phyloP scores from a whole-genome alignment of 2,888 invertebrate genomes.

The Hoplodrina ambigua region DNA sequence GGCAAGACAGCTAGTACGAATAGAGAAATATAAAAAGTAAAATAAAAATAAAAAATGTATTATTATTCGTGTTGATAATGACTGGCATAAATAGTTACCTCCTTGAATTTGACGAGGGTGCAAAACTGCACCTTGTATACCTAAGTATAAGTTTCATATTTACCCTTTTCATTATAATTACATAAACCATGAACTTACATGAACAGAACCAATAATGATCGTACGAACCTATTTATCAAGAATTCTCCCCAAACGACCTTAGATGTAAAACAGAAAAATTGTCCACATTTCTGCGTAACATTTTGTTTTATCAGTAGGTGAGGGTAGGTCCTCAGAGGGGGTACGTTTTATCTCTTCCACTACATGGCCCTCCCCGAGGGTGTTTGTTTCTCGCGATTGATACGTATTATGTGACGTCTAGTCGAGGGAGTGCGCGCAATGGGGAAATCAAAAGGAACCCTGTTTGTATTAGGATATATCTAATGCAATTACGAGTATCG shows the following conservation, averaged over 20 bases:
- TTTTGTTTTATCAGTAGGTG: slow-evolving; percentile 64
- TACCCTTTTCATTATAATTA: background rate
- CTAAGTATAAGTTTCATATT: too few relatives aligned
- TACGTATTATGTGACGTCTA: slow-evolving; percentile 74
- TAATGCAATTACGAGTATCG: slow-evolving; percentile 57
- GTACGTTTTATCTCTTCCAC: slow-evolving; percentile 83
- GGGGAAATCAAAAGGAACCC: slow-evolving; percentile 61
- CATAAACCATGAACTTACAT: background rate
- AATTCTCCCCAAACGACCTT: background rate
- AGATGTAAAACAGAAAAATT: slow-evolving; percentile 46
- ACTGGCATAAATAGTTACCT: too few relatives aligned
- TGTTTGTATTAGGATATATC: slow-evolving; percentile 56
- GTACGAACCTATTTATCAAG: slow-evolving; percentile 7
- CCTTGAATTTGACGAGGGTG: too few relatives aligned
- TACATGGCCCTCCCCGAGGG: slow-evolving; percentile 76
- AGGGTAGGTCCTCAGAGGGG: slow-evolving; percentile 62
- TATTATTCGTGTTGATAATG: too few relatives aligned
- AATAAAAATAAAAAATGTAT: too few relatives aligned
- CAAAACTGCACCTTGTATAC: too few relatives aligned
- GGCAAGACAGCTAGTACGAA: too few relatives aligned
- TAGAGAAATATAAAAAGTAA: too few relatives aligned
- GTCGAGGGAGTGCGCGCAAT: slow-evolving; percentile 61
- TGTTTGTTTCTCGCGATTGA: slow-evolving; percentile 81
- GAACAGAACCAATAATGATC: background rate
- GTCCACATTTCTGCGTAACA: slow-evolving; percentile 57